Base-by-base conservation (phyloP, 2,113 vertebrate species). In the Tylochromis polylepis region DNA sequence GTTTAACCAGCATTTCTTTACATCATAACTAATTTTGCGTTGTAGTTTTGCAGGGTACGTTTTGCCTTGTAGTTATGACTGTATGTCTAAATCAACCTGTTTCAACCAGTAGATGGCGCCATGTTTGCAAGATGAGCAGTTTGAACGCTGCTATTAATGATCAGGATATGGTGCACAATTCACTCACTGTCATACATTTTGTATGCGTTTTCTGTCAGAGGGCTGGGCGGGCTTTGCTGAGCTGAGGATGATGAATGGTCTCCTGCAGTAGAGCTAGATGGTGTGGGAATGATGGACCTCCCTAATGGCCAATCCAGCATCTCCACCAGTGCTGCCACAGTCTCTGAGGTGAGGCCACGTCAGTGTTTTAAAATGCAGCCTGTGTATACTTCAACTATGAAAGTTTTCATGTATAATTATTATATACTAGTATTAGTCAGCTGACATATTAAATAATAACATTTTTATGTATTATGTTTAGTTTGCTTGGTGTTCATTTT, bases 261-360 rank as follows among this genome's bases (percentile, higher is more conserved):
- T 96, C 62, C 85, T 96, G 93, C 92, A 92, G 38, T 96, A 95
- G 88, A 95, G 94, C 90, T 96, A 83, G 88, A 96, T 97, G 97
- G 95, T 97, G 97, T 95, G 96, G 96, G 95, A 97, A 98, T 97
- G 83, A 99, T 99, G 99, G 98, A 99, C 93, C 96, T 98, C 82
- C 97, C 96, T 94, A 99, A 99, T 94, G 98, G 98, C 91, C 98
- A 98, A 95, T 91, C 96, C 90, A 95, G 96, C 95, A 96, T 88
- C 96, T 95, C 95, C 91, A 97, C 95, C 89, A 89, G 96, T 12
- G 95, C 95, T 55, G 95, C 97, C 27, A 95, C 97, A 57, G 91
- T 97, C 91, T 99, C 98, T 77, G 98, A 99, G 98, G 99, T 99
- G 79, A 94, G 88, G 79, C 79, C 24, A 31, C 9, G 1, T n/a